Conservation (phyloP, 2,888 invertebrate species). For the Neocrepidodera transversa region DNA sequence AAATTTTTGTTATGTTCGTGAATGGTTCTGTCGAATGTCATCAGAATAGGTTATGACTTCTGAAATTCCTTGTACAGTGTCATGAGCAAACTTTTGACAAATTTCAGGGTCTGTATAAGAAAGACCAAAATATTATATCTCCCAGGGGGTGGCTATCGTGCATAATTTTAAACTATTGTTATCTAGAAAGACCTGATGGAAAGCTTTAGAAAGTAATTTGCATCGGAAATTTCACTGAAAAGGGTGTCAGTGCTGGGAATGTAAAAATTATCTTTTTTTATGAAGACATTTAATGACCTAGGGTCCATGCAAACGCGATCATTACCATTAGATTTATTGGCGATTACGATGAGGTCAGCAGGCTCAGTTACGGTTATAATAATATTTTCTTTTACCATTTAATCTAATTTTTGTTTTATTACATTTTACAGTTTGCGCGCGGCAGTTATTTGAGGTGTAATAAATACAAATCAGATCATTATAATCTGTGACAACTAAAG, state of each 20-base stretch:
- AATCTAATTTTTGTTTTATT: conserved; percentile 25
- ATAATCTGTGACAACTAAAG: too few relatives aligned
- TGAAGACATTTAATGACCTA: neutral
- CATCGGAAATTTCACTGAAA: neutral
- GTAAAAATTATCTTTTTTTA: neutral
- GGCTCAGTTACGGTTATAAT: conserved; percentile 13
- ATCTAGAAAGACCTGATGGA: neutral
- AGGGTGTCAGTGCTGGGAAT: neutral
- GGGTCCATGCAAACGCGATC: neutral
- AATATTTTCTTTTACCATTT: conserved; percentile 10
- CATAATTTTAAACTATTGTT: neutral
- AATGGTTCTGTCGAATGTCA: neutral
- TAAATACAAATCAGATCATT: too few relatives aligned
- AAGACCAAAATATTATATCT: neutral
- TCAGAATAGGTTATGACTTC: neutral
- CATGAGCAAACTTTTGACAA: neutral
- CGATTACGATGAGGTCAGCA: neutral
- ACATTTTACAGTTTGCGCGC: too few relatives aligned
- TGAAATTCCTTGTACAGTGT: neutral
- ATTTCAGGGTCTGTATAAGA: conserved; percentile 1
- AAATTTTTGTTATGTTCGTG: neutral
- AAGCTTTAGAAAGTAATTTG: neutral
- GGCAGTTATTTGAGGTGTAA: too few relatives aligned
- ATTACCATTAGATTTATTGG: neutral
- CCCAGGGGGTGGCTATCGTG: conserved; percentile 4